phyloP scores from a whole-genome alignment of 2,888 invertebrate species.

The Epinotia brunnichana region DNA sequence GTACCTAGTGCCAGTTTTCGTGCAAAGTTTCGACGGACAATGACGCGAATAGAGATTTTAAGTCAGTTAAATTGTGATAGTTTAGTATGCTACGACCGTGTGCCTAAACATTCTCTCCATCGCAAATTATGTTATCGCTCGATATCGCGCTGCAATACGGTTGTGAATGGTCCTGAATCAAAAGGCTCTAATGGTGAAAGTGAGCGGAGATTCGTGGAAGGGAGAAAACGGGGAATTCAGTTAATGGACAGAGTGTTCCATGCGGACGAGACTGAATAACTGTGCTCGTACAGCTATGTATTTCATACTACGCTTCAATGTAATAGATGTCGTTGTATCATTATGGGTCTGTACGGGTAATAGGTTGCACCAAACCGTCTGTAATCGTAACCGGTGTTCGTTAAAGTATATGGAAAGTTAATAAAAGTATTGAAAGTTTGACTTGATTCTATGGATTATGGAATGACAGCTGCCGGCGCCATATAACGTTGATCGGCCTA shows the following conservation, averaged over 20 bases:
- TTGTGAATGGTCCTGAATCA: conserved; percentile 38
- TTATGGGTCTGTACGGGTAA: not conserved
- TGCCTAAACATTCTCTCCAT: conserved; percentile 20
- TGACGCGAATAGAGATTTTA: not conserved
- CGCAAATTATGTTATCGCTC: conserved; percentile 19
- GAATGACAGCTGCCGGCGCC: no score
- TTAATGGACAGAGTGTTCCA: conserved; percentile 31
- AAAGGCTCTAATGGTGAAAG: conserved; percentile 39
- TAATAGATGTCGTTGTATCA: not conserved
- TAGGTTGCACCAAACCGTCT: no score
- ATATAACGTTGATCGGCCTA: no score
- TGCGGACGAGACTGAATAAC: conserved; percentile 15
- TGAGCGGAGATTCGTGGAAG: conserved; percentile 23
- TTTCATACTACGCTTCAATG: not conserved
- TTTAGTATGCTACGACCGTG: conserved; percentile 11
- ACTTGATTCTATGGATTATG: no score
- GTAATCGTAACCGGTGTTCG: no score
- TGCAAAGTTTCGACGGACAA: not conserved
- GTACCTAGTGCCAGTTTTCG: not conserved
- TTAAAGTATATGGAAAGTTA: no score
- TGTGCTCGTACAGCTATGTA: conserved; percentile 8
- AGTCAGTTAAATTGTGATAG: not conserved
- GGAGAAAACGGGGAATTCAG: conserved; percentile 35
- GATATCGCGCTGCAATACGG: conserved; percentile 30
- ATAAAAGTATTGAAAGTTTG: no score